Evolutionary conservation across 2,113 vertebrate species (phyloP), one percentile per base, ranked within the genome.

Genomic region (Syrrhaptes paradoxus): DNA sequence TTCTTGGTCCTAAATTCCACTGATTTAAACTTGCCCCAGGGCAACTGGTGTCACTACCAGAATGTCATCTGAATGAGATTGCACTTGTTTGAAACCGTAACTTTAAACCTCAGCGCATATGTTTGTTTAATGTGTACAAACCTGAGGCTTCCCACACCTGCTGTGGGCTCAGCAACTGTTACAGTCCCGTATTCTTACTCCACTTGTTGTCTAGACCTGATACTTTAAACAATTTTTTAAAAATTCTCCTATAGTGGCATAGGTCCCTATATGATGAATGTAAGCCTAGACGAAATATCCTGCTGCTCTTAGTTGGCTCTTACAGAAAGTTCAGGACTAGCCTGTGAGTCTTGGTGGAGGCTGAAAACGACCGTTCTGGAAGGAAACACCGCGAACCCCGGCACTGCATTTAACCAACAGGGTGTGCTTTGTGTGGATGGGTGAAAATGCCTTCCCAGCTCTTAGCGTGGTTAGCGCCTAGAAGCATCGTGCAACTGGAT

Each of bases 131-230:
- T 34, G 38, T 29, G 52, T 66, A 43, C 63, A 38, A 84, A 48
- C 15, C 22, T 48, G 48, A 31, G 31, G 25, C 67, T 14, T 10
- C 31, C n/a, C 59, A 83, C 34, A 17, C 38, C 43, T 89, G 51
- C 36, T 71, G 2, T 58, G 72, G 61, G 46, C 18, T 59, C 82
- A 87, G 18, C 46, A 82, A 11, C 48, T 45, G 9, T 15, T 89
- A 9, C 5, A 54, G 24, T 74, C 48, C 45, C 0, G 0, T 72
- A 38, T 48, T 34, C 22, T 71, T 85, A n/a, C 32, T 74, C 63
- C 46, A 46, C 20, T 89, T 24, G 10, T 85, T 7, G 8, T 63
- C 66, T 65, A 62, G 36, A 76, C 52, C 31, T 65, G 29, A 12
- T 14, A 15, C 46, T 79, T 88, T 49, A 72, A 87, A 66, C 13